Percentiles rank a stretch among this genome's conserved stretches.
Conservation (phyloP, 2,888 invertebrate species). For the Cantharis rustica region DNA sequence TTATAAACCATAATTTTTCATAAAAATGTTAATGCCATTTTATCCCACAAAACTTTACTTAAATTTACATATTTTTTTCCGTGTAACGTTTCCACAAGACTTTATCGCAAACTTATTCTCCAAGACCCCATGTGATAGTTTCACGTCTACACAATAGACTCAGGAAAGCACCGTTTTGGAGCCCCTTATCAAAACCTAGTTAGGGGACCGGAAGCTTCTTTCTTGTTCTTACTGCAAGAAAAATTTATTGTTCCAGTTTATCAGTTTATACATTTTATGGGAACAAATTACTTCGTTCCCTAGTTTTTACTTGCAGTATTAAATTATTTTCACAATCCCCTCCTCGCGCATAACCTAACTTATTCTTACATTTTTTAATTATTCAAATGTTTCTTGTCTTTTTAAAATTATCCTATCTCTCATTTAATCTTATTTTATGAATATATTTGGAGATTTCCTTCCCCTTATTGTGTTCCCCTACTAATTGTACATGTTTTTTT, state of each 20-base stretch:
- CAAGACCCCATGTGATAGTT: conserved; percentile 5
- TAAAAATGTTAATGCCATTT: not conserved
- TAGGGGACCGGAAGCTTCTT: not conserved
- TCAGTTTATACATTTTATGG: not conserved
- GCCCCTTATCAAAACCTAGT: not conserved
- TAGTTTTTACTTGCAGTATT: not conserved
- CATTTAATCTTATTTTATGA: not conserved
- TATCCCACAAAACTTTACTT: not conserved
- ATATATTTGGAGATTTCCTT: not conserved
- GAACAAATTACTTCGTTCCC: not conserved
- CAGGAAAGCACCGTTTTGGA: not conserved
- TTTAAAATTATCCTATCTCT: not conserved
- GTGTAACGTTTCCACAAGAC: not conserved
- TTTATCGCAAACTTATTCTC: conserved; percentile 1
- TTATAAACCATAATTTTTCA: not conserved
- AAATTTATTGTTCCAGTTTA: not conserved
- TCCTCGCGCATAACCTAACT: not conserved
- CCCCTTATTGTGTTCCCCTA: not conserved
- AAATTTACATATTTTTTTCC: not conserved
- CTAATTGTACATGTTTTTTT: not conserved
- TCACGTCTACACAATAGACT: conserved; percentile 34
- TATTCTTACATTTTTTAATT: not conserved
- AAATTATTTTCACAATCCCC: not conserved
- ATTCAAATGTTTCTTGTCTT: not conserved
- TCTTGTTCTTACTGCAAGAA: not conserved